phyloP scores from a whole-genome alignment of 2,113 vertebrate genomes.

The Catharus fuscescens region DNA sequence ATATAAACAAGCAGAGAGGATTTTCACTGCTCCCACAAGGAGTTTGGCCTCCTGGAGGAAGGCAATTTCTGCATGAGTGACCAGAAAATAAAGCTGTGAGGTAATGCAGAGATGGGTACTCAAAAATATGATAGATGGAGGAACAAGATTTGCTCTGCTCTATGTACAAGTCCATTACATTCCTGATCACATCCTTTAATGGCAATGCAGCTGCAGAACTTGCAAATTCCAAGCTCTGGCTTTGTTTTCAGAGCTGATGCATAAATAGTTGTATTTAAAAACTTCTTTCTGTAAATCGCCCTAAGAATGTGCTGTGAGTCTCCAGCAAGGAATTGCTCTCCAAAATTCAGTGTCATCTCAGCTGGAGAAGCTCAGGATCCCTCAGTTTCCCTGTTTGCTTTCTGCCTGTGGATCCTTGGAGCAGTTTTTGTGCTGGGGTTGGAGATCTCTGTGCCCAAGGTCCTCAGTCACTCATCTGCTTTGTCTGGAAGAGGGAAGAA shows the following conservation, averaged over 20 bases:
- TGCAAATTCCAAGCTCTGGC: not conserved
- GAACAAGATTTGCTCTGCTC: not conserved
- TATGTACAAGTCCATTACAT: not conserved
- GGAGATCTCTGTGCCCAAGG: not conserved
- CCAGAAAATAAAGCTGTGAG: not conserved
- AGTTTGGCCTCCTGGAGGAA: not conserved
- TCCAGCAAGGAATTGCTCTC: not conserved
- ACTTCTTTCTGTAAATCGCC: not conserved
- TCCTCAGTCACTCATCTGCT: not conserved
- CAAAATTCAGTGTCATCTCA: not conserved
- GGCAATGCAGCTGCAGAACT: slow-evolving; percentile 5
- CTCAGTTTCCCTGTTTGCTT: not conserved
- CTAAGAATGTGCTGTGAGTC: not conserved
- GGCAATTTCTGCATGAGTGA: not conserved
- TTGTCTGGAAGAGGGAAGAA: not conserved
- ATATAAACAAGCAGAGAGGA: not conserved
- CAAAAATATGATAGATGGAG: not conserved
- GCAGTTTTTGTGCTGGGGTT: not conserved
- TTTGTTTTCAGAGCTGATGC: slow-evolving; percentile 26
- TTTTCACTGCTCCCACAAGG: slow-evolving; percentile 5
- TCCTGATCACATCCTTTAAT: slow-evolving; percentile 12
- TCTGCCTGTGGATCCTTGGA: rapidly evolving
- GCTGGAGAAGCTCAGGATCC: not conserved
- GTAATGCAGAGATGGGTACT: not conserved
- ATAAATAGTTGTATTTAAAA: not conserved